Base-by-base conservation (phyloP, 2,888 invertebrate species). In the Pediacus dermestoides region DNA sequence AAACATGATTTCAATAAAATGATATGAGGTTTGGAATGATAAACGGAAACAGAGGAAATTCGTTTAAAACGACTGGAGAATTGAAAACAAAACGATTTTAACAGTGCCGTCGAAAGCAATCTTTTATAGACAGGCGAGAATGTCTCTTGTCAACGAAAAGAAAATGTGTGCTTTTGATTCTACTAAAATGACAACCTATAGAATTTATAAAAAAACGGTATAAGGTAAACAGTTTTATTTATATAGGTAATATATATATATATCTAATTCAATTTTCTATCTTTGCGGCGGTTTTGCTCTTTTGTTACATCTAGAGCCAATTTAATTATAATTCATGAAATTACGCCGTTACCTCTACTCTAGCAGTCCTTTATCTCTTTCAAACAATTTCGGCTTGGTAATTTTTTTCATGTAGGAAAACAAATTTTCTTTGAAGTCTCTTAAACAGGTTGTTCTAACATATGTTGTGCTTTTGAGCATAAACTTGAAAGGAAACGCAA, bases 51-150 rank as follows among this genome's bases (percentile, higher is more conserved):
- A 9, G 3, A 13, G 34, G 30, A 39, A 47, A 47, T 44, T 42
- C 42, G 39, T 42, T 42, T 42, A 37, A 30, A 36, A 30, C 25
- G 37, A 41, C 40, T 40, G 38, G 40, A 27, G 30, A 40, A 40
- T 40, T 40, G 40, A 36, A 39, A 41, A 41, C 36, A 46, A n/a
- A n/a, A 43, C 40, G 41, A 40, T 34, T 36, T 37, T 42, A 42
- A 42, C 42, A 40, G 39, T 48, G 48, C 46, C 48, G 43, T 46
- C 42, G 45, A 46, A 46, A 48, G 43, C 41, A 46, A 48, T 48
- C 48, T 43, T 41, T 35, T 40, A 48, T 40, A 40, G 40, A 45
- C 45, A 46, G 45, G 39, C 40, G 38, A 35, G 34, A 41, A n/a
- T 7, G n/a, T 18, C n/a, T 18, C 21, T 18, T 18, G 21, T 18